Evolutionary conservation across 2,797 vertebrate genomes (phyloP).

Genomic region (Syngnathus rostellatus): DNA sequence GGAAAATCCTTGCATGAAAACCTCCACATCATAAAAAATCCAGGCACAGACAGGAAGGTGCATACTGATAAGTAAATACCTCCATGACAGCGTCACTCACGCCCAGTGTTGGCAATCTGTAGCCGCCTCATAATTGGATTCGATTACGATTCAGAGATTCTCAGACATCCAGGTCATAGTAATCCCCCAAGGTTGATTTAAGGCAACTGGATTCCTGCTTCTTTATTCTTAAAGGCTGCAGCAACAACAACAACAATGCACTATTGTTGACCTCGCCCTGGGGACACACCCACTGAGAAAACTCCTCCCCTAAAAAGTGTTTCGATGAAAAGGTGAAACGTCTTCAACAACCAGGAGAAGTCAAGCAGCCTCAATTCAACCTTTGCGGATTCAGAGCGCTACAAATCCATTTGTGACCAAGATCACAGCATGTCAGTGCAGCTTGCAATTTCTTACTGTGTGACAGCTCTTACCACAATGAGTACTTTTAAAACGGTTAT

Average conservation of each 20-base stretch:
- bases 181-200: background rate
- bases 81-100: background rate
- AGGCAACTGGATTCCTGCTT: background rate
- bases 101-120: background rate
- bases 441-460: background rate
- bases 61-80: background rate
- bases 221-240: background rate
- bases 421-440: background rate
- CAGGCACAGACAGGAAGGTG: background rate
- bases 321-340: background rate
- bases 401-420: background rate
- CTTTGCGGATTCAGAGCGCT: background rate
- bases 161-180: background rate
- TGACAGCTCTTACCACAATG: background rate
- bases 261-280: background rate
- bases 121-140: slow-evolving; percentile 1
- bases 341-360: background rate
- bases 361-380: background rate
- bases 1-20: background rate
- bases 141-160: background rate
- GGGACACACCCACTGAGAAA: background rate
- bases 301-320: background rate
- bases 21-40: background rate
- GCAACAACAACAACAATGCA: background rate
- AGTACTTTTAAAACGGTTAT: background rate